A percentile compares a stretch with the other conserved stretches of the same genome.
These are phyloP conservation scores for Elysia crispata DNA, from an alignment of 2,888 invertebrate genomes.

Conservation along the genomic window DNA sequence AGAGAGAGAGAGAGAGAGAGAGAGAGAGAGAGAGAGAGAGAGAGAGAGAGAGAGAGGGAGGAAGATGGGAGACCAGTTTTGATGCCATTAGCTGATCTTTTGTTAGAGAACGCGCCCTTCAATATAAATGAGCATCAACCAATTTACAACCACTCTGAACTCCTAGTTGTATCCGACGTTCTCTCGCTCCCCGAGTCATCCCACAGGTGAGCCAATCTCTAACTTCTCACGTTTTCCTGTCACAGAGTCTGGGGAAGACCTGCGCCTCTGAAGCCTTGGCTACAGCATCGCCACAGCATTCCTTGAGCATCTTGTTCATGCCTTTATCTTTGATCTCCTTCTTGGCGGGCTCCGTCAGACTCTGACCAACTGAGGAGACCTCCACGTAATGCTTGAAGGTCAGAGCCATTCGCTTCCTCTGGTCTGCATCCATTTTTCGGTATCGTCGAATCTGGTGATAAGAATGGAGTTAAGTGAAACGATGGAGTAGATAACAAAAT, in stretches of 20 bases:
- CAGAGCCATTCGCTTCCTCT: too few relatives aligned
- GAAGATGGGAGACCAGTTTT: too few relatives aligned
- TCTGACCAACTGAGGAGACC: constrained; percentile 42
- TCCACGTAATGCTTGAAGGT: constrained; percentile 45
- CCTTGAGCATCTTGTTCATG: constrained; percentile 46
- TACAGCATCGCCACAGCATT: constrained; percentile 37
- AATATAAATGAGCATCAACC: too few relatives aligned
- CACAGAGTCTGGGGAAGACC: constrained; percentile 41
- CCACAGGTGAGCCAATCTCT: too few relatives aligned
- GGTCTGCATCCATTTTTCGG: not conserved
- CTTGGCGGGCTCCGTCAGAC: constrained; percentile 35
- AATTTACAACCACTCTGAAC: too few relatives aligned
- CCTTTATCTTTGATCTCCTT: constrained; percentile 49
- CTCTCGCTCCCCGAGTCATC: not conserved
- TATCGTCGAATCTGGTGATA: not conserved
- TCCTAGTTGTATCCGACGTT: too few relatives aligned
- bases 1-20: too few relatives aligned
- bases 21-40: too few relatives aligned
- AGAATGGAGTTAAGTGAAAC: not conserved
- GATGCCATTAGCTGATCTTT: too few relatives aligned
- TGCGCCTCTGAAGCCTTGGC: constrained; percentile 43
- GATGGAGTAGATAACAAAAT: not conserved
- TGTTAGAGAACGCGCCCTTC: too few relatives aligned
- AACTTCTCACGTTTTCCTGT: constrained; percentile 37
- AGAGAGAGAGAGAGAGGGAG: too few relatives aligned